Percentiles rank a stretch among this genome's conserved stretches.
Evolutionary conservation across 2,113 vertebrate species (phyloP).

Genomic region (Alethe castanea): DNA sequence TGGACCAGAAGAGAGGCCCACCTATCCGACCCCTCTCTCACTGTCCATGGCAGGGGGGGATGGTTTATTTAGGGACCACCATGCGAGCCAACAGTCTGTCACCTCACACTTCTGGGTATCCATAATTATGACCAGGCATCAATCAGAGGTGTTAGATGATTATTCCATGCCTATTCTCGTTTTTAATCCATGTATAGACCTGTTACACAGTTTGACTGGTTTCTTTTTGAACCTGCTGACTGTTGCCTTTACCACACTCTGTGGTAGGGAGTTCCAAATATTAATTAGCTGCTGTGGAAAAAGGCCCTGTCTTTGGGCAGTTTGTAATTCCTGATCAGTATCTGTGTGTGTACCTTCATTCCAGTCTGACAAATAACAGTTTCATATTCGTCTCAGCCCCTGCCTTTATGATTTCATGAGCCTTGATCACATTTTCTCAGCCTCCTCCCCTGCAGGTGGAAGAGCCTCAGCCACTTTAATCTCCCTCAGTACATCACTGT

Average conservation of each 20-base stretch:
- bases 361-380: background rate
- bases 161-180: background rate
- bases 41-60: background rate
- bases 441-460: background rate
- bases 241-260: background rate
- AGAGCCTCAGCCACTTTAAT: background rate
- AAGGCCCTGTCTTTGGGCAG: background rate
- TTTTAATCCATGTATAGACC: background rate
- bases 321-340: background rate
- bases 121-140: background rate
- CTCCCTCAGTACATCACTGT: background rate
- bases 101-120: background rate
- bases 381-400: background rate
- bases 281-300: background rate
- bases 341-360: background rate
- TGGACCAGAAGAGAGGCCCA: background rate
- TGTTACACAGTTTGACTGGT: background rate
- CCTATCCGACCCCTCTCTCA: background rate
- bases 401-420: background rate
- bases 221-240: background rate
- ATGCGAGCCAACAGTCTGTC: background rate
- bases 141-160: background rate
- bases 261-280: background rate
- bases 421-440: background rate
- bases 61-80: background rate